Conservation (phyloP, 2,888 invertebrate species). For the Trichopoda pennipes region DNA sequence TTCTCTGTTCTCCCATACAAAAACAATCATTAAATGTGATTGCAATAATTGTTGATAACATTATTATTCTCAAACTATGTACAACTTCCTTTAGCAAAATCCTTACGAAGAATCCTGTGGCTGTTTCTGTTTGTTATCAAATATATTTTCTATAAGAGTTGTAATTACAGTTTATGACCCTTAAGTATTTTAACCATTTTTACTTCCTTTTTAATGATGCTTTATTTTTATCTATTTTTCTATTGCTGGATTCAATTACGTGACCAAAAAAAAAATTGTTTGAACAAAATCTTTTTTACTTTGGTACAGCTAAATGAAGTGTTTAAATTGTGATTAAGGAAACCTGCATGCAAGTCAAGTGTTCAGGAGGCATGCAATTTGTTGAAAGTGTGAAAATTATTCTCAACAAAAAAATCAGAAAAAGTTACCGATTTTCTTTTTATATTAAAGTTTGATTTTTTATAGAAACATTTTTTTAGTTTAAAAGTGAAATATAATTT, state of each 20-base stretch:
- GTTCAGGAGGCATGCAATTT: slow-evolving; percentile 11
- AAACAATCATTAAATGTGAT: no score
- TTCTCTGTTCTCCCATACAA: no score
- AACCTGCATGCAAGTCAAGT: not conserved
- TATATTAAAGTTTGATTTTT: no score
- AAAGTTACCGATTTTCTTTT: no score
- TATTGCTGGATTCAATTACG: slow-evolving; percentile 24
- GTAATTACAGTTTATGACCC: not conserved
- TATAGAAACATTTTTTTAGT: no score
- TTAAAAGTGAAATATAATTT: no score
- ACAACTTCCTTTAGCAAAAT: not conserved
- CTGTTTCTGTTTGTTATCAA: not conserved
- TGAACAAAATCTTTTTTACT: slow-evolving; percentile 22
- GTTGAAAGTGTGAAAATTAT: no score
- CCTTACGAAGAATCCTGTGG: slow-evolving; percentile 27
- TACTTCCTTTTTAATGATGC: slow-evolving; percentile 1
- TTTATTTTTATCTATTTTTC: slow-evolving; percentile 8
- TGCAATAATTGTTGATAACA: no score
- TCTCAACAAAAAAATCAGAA: no score
- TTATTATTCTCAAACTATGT: no score
- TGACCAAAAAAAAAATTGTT: slow-evolving; percentile 43
- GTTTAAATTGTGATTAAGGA: slow-evolving; percentile 19
- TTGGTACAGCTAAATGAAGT: slow-evolving; percentile 4
- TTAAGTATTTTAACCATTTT: slow-evolving; percentile 29
- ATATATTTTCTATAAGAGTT: not conserved